These are phyloP conservation scores for Lepidocolaptes lacrymiger DNA, from an alignment of 2,797 vertebrate genomes.

Conservation along the genomic window DNA sequence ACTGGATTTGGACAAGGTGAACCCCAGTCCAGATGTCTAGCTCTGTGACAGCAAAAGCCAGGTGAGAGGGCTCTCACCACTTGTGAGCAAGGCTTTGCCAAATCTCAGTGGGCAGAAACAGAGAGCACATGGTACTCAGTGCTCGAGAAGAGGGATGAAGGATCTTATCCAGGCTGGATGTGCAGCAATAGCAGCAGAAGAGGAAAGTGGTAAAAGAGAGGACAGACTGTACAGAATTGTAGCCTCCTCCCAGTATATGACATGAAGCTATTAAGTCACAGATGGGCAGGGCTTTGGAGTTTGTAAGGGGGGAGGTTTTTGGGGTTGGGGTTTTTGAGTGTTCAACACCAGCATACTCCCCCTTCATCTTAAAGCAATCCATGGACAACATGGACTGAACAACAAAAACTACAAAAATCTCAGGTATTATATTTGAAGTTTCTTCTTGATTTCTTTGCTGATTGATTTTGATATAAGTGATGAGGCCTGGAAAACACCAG, in stretches of 20 bases:
- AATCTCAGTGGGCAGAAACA: neutral
- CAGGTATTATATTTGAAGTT: neutral
- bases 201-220: neutral
- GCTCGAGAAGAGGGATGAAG: neutral
- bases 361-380: neutral
- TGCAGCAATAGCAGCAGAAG: neutral
- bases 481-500: neutral
- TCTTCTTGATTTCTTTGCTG: neutral
- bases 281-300: neutral
- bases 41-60: neutral
- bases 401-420: neutral
- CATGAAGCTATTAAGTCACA: neutral
- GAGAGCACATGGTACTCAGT: neutral
- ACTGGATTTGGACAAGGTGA: neutral
- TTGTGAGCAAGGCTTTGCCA: neutral
- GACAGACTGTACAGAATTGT: accelerated
- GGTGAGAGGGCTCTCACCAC: neutral
- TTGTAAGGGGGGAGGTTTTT: neutral
- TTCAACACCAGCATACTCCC: neutral
- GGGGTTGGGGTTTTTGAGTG: neutral
- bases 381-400: no score
- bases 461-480: neutral
- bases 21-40: neutral
- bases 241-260: neutral
- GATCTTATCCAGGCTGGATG: neutral